Evolutionary conservation across 1,140 invertebrate genomes (phyloP), one percentile per base, ranked within the genome.

Genomic region (Cydia amplana): DNA sequence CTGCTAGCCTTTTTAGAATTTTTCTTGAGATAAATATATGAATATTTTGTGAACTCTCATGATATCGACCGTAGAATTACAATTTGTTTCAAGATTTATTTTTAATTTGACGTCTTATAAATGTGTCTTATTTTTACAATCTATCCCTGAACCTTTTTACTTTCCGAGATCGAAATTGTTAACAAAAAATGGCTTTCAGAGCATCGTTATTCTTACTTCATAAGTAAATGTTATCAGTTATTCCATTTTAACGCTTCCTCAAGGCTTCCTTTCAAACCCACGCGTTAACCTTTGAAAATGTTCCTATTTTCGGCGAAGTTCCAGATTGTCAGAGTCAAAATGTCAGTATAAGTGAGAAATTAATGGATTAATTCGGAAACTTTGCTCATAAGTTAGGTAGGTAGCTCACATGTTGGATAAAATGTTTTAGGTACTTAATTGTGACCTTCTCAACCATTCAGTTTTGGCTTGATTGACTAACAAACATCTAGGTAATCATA

Each of bases 211-310:
- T 67, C 1, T 67, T 67, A 1, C 55, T 60, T 60, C 23, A 60
- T 60, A 60, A 60, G 55, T 70, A 36, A 70, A 70, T 70, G 36
- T 70, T 18, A 43, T 36, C 7, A 70, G 28, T 40, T 70, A 70
- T 70, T 36, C n/a, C 32, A 32, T 18, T 70, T 32, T 70, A 18
- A 18, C 65, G 65, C 32, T 70, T 70, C 32, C 65, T 16, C 18
- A 12, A 70, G n/a, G 36, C 36, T 70, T 36, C 65, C 32, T 36
- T 70, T 43, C 65, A 70, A 70, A 40, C 65, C 65, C 65, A 70
- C 65, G 36, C 32, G 20, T 70, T 70, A 40, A 70, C 65, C 65
- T 70, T 70, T 36, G 32, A 43, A 70, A 70, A 70, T 70, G 65
- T n/a, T 36, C 28, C 64, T 16, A 36, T 16, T 55, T n/a, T 55